Conservation (phyloP, 2,888 invertebrate genomes). For the Plusia festucae region DNA sequence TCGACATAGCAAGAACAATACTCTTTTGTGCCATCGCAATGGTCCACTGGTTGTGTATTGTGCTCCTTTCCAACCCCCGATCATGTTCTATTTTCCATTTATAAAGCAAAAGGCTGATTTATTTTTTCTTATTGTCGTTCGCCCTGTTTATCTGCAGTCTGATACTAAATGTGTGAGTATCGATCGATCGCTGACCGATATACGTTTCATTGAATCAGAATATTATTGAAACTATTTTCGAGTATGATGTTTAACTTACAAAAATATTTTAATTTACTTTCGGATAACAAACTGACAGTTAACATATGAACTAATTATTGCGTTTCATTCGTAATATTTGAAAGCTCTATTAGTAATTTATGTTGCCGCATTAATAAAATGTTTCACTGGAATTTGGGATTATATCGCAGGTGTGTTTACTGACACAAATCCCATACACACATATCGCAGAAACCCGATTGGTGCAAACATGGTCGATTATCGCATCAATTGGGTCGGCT, state of each 20-base stretch:
- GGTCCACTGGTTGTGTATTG: constrained; percentile 79
- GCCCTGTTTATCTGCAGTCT: constrained; percentile 52
- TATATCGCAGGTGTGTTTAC: neutral
- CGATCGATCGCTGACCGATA: constrained; percentile 33
- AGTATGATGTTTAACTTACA: too few relatives aligned
- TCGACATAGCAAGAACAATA: constrained; percentile 85
- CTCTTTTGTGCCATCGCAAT: constrained; percentile 80
- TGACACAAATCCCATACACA: constrained; percentile 6
- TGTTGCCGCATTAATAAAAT: neutral
- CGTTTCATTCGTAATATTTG: neutral
- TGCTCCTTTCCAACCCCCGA: constrained; percentile 78
- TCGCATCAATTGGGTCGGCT: constrained; percentile 3
- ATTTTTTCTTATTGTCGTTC: constrained; percentile 66
- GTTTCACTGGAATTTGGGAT: neutral
- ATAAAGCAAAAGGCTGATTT: constrained; percentile 73
- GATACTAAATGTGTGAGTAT: constrained; percentile 34
- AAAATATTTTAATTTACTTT: too few relatives aligned
- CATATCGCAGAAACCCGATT: neutral
- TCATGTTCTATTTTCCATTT: constrained; percentile 81
- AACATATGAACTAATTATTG: neutral
- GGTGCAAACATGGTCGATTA: constrained; percentile 1
- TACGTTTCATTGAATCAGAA: neutral
- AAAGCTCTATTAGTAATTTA: too few relatives aligned
- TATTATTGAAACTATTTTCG: neutral
- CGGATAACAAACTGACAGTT: too few relatives aligned